Evolutionary conservation across 2,113 vertebrate species (phyloP).

Genomic region (Rhynchopsitta pachyrhyncha): DNA sequence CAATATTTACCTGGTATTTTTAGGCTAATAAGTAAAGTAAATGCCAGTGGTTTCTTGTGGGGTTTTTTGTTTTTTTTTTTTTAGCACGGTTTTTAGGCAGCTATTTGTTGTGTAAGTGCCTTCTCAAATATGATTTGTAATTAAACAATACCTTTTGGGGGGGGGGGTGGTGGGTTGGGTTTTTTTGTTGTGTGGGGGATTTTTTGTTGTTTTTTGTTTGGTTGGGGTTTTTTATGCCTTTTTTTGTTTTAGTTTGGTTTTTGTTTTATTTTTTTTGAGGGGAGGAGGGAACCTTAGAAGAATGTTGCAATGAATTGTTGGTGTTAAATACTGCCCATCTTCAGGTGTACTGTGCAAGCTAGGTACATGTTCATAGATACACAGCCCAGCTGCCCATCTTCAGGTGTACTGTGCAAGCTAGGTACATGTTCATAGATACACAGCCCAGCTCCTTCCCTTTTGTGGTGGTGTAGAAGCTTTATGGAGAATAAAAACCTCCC

Average conservation of each 20-base stretch:
- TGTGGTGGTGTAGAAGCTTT: background rate
- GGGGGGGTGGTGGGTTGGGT: background rate
- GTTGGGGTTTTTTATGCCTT: no score
- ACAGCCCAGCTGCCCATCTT: background rate
- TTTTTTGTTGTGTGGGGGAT: no score
- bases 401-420: background rate
- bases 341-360: background rate
- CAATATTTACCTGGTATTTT: background rate
- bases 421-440: background rate
- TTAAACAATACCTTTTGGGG: background rate
- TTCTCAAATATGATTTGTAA: background rate
- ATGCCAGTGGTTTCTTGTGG: background rate
- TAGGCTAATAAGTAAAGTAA: background rate
- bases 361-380: background rate
- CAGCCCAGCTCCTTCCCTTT: background rate
- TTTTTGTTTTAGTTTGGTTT: background rate
- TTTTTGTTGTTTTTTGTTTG: background rate
- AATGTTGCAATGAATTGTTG: background rate
- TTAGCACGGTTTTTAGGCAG: background rate
- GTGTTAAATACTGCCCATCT: background rate
- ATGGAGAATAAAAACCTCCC: background rate
- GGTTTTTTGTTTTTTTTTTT: background rate
- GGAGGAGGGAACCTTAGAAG: background rate
- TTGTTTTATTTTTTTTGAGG: background rate
- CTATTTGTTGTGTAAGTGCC: background rate